Conservation (phyloP, 2,797 vertebrate genomes). For the Enteromius treurensis region DNA sequence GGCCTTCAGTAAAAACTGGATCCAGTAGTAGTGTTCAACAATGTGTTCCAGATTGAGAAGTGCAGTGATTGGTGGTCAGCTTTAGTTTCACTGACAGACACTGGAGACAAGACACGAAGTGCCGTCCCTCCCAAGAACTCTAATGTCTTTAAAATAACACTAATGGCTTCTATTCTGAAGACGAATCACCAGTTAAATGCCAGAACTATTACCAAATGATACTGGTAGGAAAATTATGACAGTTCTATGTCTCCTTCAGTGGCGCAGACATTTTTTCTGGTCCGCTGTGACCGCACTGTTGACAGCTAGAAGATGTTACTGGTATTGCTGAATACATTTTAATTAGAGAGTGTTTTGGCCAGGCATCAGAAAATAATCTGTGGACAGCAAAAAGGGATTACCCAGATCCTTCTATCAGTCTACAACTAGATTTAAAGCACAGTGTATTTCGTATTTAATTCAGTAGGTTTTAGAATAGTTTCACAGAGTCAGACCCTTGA, state of each 20-base stretch:
- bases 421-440: conserved; percentile 20
- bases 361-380: conserved; percentile 36
- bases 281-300: conserved; percentile 23
- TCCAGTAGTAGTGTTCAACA: background rate
- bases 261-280: conserved; percentile 15
- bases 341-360: conserved; percentile 43
- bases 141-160: conserved; percentile 25
- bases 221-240: conserved; percentile 38
- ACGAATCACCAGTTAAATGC: conserved; percentile 30
- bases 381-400: conserved; percentile 7
- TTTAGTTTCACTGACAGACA: conserved; percentile 56
- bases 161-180: conserved; percentile 22
- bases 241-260: conserved; percentile 24
- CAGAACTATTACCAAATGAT: conserved; percentile 28
- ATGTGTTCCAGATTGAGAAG: background rate
- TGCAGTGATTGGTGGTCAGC: conserved; percentile 46
- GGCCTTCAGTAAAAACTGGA: background rate
- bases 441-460: background rate
- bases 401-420: background rate
- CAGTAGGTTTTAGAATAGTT: background rate
- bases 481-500: background rate
- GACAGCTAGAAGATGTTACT: conserved; percentile 23
- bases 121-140: conserved; percentile 16
- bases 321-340: conserved; percentile 34
- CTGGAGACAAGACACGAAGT: conserved; percentile 29